Evolutionary conservation across 2,113 vertebrate species (phyloP), one percentile per base, ranked within the genome.

Genomic region (Bufo bufo): DNA sequence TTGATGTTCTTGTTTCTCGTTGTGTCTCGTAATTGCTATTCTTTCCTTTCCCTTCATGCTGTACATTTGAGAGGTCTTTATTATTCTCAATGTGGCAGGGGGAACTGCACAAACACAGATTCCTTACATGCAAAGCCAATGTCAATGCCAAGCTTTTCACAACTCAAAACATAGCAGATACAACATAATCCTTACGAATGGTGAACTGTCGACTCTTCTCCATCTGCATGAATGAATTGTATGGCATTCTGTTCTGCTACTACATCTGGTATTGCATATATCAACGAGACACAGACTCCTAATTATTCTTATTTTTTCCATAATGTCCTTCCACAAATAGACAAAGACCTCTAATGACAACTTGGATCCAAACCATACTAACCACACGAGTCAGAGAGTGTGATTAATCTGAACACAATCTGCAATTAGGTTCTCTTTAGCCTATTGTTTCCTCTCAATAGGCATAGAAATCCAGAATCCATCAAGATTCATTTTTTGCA

Each of bases 301-400:
- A 84, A 69, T 69, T 50, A 84, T 71, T 33, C 33, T 7, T 4
- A 13, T 54, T 17, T 69, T 71, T 65, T 84, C 14, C 47, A 69
- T 23, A 69, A 83, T 84, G 63, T 16, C 49, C 47, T 71, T 84
- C n/a, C 12, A 16, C 82, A 69, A 69, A 59, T 45, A 59, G 23
- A 84, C 82, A 84, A 84, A 84, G 82, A 71, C 82, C 61, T 71
- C 82, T 84, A 84, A 84, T 84, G 82, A 71, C 49, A 84, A 84
- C 63, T 84, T 84, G 82, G 82, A 84, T 84, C 47, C n/a, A 52
- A 69, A 69, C 65, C 82, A 54, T 23, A 52, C n/a, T 83, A 17
- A 83, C 69, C 82, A 11, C 80, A 33, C 6, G 11, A 82, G 17
- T 47, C 13, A 82, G 45, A 66, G 63, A 83, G 61, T n/a, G 3